Evolutionary conservation across 2,113 vertebrate species (phyloP).

Genomic region (Panthera tigris): DNA sequence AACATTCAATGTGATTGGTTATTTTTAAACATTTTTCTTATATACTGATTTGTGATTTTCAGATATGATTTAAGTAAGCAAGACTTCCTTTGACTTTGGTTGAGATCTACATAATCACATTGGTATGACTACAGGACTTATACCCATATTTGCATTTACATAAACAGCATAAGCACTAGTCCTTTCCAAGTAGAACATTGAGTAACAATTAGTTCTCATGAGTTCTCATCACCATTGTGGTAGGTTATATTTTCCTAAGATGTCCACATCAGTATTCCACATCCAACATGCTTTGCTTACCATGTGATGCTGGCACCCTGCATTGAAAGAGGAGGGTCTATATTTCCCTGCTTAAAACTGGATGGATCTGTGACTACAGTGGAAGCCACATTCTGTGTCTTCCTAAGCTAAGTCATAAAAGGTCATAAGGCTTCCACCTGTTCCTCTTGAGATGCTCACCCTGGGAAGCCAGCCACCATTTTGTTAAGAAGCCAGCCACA

Average conservation of each 20-base stretch:
- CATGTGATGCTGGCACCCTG: neutral
- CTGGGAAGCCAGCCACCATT: neutral
- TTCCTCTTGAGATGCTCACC: neutral
- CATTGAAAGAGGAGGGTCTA: neutral
- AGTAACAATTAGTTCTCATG: neutral
- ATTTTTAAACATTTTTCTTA: neutral
- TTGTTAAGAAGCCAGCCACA: neutral
- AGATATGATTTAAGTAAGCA: neutral
- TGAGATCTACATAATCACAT: neutral
- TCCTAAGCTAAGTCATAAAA: neutral
- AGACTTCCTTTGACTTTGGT: neutral
- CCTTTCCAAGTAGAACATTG: neutral
- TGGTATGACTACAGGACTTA: neutral
- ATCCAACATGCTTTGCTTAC: neutral
- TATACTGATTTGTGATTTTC: constrained; percentile 5
- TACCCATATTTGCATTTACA: neutral
- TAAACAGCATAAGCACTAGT: neutral
- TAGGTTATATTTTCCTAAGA: neutral
- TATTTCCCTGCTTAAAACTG: neutral
- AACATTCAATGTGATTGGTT: neutral
- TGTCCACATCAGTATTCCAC: neutral
- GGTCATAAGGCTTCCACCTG: neutral
- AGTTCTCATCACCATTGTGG: neutral
- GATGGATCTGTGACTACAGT: neutral
- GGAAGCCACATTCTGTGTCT: neutral